Evolutionary conservation across 2,113 vertebrate genomes (phyloP).

Genomic region (Anoura caudifer): DNA sequence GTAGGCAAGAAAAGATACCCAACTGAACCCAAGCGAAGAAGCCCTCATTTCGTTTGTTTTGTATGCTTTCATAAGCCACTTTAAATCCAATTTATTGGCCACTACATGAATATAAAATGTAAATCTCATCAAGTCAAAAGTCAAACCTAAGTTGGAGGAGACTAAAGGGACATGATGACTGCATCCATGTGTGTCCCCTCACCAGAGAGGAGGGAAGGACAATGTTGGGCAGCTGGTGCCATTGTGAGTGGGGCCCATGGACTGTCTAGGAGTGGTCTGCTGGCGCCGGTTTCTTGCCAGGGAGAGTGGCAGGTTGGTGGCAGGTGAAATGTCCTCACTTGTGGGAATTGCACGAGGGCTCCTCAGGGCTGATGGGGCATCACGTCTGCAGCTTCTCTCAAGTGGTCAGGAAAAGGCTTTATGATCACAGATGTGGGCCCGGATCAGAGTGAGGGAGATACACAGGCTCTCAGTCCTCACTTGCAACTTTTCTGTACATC

Average conservation of each 20-base stretch:
- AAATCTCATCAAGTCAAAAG: not conserved
- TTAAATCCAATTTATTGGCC: not conserved
- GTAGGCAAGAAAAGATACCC: no score
- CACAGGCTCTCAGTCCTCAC: not conserved
- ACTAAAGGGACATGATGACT: not conserved
- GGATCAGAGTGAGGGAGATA: not conserved
- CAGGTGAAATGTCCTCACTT: not conserved
- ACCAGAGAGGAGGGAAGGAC: not conserved
- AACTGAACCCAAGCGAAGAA: not conserved
- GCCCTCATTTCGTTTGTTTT: not conserved
- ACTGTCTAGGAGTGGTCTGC: rapidly evolving
- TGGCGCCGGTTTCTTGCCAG: not conserved
- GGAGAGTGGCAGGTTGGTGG: not conserved
- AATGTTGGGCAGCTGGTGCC: rapidly evolving
- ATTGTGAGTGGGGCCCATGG: not conserved
- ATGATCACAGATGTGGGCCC: no score
- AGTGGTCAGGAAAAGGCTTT: not conserved
- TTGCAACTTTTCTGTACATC: not conserved
- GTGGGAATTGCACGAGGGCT: not conserved
- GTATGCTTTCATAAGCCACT: not conserved
- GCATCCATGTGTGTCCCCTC: no score
- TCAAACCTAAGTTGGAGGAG: not conserved
- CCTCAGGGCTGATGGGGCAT: rapidly evolving
- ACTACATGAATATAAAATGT: not conserved
- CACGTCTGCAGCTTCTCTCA: not conserved